Evolutionary conservation across 2,888 invertebrate genomes (phyloP), one percentile per base, ranked within the genome.

Genomic region (Acleris literana): DNA sequence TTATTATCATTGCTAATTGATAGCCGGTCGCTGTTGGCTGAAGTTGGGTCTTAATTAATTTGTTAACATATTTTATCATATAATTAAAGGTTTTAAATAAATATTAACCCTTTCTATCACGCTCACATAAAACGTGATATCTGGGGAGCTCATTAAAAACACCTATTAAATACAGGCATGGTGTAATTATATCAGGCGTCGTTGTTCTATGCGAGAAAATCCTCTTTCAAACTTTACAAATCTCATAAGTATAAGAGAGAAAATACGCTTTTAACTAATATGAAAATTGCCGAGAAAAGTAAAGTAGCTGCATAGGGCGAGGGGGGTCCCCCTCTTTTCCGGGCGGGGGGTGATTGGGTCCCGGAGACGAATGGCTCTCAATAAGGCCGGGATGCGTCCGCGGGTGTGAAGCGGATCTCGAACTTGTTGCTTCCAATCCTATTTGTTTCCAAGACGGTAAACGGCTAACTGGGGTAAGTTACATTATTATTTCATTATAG

Each of bases 361-460:
- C 72, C 79, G 77, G 83, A 85, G 87, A 87, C 83, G 84, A 84
- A 85, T 83, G 80, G 83, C 80, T 79, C 85, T 82, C 87, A 82
- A 87, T 88, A 85, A 80, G 77, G 76, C 71, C 76, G 82, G 80
- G 85, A 82, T 80, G 80, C 83, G 83, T 81, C 82, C 84, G 81
- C 46, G 43, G 58, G 25, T 49, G 58, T 81, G 78, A 76, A 78
- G 83, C 84, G 82, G 83, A 84, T 80, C 75, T 81, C 82, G 78
- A 60, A 89, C 90, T 89, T 91, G 90, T 90, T 91, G 90, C 90
- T 85, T 81, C 82, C 70, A 70, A 73, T 73, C 75, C 74, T 74
- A 78, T 79, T 78, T 75, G 74, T 75, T 77, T 70, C 71, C 75
- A 66, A 62, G 61, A 66, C 56, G 65, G 44, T 60, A 51, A 66